Evolutionary conservation across 1,140 invertebrate species (phyloP), one percentile per base, ranked within the genome.

Genomic region (Tetragonula clypearis): DNA sequence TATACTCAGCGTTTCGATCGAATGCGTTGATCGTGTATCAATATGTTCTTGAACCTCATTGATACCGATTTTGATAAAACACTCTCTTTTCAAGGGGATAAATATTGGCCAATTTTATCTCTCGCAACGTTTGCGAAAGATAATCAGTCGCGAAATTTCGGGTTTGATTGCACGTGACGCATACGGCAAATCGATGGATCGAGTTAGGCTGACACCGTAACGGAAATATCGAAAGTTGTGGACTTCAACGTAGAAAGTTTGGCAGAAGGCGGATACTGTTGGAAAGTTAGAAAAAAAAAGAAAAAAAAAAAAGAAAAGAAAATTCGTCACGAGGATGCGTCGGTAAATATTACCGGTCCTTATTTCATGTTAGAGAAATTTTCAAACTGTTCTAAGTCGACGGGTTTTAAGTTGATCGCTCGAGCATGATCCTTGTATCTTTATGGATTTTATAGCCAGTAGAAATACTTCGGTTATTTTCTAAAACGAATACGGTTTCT

Each of bases 321-420:
- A 49, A 35, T 84, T 79, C 76, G 68, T 79, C 76, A 49, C 65
- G 55, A 17, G 65, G 55, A 83, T 78, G 74, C 62, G 74, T 83
- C 81, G 77, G 62, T 35, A 35, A 62, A 69, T 78, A 83, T 83
- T 83, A 26, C 8, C 15, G 35, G 17, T n/a, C 30, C 53, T 83
- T 83, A 69, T 65, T 60, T 78, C 53, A 35, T 49, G 35, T 77
- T 83, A 78, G 74, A 82, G 74, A 78, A 83, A 55, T 56, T 78
- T 83, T 78, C 35, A 55, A 83, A 69, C 23, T 62, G 35, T 66
- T 83, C 69, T 19, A n/a, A 72, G 23, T 72, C 23, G 53, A 69
- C 30, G 79, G 26, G 41, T 41, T 41, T n/a, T 21, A 35, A 35
- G 35, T 35, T 68, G 30, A 71, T 19, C 14, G 71, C 2, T 74